phyloP scores from a whole-genome alignment of 2,113 vertebrate genomes.

The Muntiacus muntjak region DNA sequence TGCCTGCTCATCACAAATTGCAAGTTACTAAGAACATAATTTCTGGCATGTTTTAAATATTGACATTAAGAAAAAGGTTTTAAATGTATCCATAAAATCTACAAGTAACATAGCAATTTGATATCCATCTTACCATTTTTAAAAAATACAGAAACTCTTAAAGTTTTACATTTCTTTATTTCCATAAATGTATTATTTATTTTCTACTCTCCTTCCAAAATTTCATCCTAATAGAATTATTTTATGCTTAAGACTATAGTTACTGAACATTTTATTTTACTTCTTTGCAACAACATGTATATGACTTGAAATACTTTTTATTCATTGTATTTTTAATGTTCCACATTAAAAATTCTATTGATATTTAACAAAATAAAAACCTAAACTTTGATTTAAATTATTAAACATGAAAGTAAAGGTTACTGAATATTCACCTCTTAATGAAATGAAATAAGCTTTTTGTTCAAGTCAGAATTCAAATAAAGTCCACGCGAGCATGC shows the following conservation, averaged over 20 bases:
- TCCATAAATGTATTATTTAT: slow-evolving; percentile 38
- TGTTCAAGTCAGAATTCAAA: slow-evolving; percentile 12
- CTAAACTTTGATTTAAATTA: neutral
- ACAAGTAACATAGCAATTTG: neutral
- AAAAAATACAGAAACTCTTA: neutral
- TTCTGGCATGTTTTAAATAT: neutral
- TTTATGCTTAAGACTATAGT: neutral
- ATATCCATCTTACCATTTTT: neutral
- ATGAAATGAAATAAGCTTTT: neutral
- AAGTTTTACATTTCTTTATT: slow-evolving; percentile 20
- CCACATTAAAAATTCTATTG: neutral
- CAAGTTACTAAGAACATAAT: neutral
- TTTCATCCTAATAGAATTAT: neutral
- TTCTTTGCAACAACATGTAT: neutral
- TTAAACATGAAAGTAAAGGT: neutral
- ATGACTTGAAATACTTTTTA: slow-evolving; percentile 15
- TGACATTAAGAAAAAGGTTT: neutral
- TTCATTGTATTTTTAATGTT: neutral
- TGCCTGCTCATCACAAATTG: neutral
- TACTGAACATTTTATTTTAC: slow-evolving; percentile 12
- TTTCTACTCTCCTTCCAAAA: neutral
- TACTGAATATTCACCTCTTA: neutral
- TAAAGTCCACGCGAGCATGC: neutral
- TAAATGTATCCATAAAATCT: neutral
- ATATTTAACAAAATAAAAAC: neutral